These are phyloP conservation scores for Calyptommatus sinebrachiatus DNA, from an alignment of 2,113 vertebrate species.

Conservation along the genomic window DNA sequence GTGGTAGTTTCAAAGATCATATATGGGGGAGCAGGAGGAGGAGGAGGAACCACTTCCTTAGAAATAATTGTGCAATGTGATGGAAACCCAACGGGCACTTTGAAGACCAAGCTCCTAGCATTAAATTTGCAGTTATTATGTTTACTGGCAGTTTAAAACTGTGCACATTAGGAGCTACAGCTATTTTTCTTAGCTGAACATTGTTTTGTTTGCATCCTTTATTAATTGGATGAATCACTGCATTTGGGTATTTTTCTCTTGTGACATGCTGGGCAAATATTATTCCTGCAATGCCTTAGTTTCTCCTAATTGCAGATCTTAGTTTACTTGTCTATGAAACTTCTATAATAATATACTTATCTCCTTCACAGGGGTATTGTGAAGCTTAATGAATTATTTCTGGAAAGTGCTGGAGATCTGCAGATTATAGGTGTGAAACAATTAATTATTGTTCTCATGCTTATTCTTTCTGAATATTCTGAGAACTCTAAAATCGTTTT, in stretches of 20 bases:
- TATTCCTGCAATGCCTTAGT: conserved; percentile 10
- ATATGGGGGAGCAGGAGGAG: not conserved
- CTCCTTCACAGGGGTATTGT: conserved; percentile 38
- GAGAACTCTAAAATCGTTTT: conserved; percentile 35
- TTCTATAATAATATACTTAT: conserved; percentile 38
- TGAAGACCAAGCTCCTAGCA: not conserved
- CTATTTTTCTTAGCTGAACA: not conserved
- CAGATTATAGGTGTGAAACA: conserved; percentile 33
- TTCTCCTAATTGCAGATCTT: conserved; percentile 43
- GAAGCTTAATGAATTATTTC: conserved; percentile 56
- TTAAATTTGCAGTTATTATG: not conserved
- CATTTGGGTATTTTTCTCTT: conserved; percentile 36
- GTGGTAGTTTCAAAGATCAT: not conserved
- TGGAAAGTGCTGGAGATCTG: conserved; percentile 30
- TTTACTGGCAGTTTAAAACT: not conserved
- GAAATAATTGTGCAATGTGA: not conserved
- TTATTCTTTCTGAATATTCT: not conserved
- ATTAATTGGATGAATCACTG: conserved; percentile 2
- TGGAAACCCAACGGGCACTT: not conserved
- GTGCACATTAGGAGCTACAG: not conserved
- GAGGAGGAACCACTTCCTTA: not conserved
- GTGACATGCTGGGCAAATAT: conserved; percentile 27
- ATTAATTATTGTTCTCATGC: conserved; percentile 51
- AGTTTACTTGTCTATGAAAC: conserved; percentile 51
- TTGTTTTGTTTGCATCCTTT: conserved; percentile 32